A percentile compares a stretch with the other conserved stretches of the same genome.
Conservation (phyloP, 2,888 invertebrate genomes). For the Junonia oenone region DNA sequence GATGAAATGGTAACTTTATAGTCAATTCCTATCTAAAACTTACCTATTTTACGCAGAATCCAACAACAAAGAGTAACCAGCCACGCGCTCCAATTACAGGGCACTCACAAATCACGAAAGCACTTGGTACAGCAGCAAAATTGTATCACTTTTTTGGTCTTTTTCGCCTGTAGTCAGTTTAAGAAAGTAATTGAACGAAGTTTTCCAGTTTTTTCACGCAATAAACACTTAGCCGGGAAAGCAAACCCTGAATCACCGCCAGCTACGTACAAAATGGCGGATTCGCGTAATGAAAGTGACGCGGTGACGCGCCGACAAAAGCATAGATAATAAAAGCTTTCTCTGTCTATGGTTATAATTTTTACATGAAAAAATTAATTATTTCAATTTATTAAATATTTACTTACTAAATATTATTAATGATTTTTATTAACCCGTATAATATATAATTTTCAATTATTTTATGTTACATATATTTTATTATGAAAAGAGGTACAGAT, state of each 20-base stretch:
- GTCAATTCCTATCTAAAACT: slow-evolving; percentile 9
- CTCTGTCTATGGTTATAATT: slow-evolving; percentile 13
- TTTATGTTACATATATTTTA: too few relatives aligned
- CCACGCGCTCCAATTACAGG: slow-evolving; percentile 78
- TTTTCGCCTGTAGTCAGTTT: slow-evolving; percentile 53
- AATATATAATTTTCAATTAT: too few relatives aligned
- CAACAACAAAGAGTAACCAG: slow-evolving; percentile 78
- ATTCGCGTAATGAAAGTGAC: slow-evolving; percentile 76
- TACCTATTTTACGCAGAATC: slow-evolving; percentile 45
- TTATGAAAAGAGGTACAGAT: neutral
- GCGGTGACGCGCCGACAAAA: slow-evolving; percentile 70
- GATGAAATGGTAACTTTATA: neutral
- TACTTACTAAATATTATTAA: too few relatives aligned
- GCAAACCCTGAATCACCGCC: slow-evolving; percentile 74
- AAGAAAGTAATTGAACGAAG: slow-evolving; percentile 55
- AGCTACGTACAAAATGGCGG: slow-evolving; percentile 81
- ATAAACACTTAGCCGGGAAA: slow-evolving; percentile 69
- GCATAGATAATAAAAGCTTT: slow-evolving; percentile 41
- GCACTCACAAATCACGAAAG: slow-evolving; percentile 76
- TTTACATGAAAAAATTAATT: neutral
- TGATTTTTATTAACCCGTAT: too few relatives aligned
- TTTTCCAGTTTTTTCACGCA: slow-evolving; percentile 65
- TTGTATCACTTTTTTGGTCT: slow-evolving; percentile 56
- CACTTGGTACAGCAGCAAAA: slow-evolving; percentile 61
- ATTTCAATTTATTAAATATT: too few relatives aligned